These are phyloP conservation scores for Macrostomum lignano DNA, from an alignment of 1,140 invertebrate genomes.

Conservation along the genomic window DNA sequence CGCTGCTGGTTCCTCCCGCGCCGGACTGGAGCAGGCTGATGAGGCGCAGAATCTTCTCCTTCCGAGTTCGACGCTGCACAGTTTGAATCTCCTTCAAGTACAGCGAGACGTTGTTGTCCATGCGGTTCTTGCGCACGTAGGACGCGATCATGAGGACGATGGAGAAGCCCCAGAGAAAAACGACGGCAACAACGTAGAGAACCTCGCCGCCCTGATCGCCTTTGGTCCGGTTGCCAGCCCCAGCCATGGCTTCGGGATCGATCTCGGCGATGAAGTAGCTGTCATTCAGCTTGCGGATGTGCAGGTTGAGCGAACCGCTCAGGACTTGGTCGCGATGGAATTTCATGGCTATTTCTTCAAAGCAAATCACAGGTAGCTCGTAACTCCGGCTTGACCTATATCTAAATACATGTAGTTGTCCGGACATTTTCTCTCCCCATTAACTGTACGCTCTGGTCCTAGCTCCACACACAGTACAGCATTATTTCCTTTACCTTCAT, in stretches of 20 bases:
- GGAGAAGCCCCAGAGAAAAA: conserved; percentile 2
- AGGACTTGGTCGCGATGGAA: background rate
- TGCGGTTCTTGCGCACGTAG: background rate
- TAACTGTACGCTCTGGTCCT: too few species aligned
- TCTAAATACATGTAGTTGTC: too few species aligned
- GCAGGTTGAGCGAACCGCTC: background rate
- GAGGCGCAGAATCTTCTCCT: conserved; percentile 1
- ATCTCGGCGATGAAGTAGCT: background rate
- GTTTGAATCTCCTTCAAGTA: conserved; percentile 1
- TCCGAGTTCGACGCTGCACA: background rate
- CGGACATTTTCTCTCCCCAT: too few species aligned
- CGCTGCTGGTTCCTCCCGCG: too few species aligned
- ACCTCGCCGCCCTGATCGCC: background rate
- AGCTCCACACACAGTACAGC: too few species aligned
- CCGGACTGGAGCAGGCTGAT: too few species aligned
- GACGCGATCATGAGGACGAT: conserved; percentile 2
- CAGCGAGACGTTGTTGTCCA: conserved; percentile 2
- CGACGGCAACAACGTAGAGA: conserved; percentile 1
- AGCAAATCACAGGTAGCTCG: too few species aligned
- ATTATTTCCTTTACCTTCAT: too few species aligned
- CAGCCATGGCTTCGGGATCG: background rate
- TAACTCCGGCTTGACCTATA: too few species aligned
- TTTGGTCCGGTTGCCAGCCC: background rate
- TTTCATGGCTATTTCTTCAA: too few species aligned
- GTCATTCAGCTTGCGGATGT: background rate